phyloP scores from a whole-genome alignment of 2,113 vertebrate genomes.

The Cardinalis cardinalis region DNA sequence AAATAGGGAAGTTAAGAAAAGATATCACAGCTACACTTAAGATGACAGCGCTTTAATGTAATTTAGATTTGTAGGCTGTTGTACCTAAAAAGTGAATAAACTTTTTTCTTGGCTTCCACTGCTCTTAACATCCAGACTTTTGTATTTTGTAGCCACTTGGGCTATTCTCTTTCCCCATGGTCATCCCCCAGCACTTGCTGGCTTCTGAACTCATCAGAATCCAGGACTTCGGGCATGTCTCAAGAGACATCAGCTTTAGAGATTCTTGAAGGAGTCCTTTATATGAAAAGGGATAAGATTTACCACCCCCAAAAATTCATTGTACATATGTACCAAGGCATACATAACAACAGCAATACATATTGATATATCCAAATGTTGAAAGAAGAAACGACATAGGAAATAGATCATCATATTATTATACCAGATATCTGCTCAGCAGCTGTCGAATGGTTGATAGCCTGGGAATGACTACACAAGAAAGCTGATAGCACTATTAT shows the following conservation, averaged over 20 bases:
- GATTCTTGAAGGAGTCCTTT: background rate
- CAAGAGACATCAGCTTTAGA: background rate
- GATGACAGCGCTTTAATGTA: background rate
- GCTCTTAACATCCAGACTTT: background rate
- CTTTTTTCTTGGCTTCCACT: background rate
- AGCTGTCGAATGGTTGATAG: background rate
- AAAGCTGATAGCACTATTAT: background rate
- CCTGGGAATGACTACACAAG: background rate
- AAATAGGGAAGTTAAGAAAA: background rate
- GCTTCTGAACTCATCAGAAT: background rate
- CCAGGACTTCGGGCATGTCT: background rate
- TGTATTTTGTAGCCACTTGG: background rate
- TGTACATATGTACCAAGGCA: background rate
- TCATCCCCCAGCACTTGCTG: background rate
- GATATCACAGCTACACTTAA: background rate
- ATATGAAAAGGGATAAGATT: background rate
- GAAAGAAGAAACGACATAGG: background rate
- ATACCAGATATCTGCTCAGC: background rate
- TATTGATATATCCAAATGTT: background rate
- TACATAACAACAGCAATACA: background rate
- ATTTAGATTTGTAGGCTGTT: background rate
- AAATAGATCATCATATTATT: background rate
- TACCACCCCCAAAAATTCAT: accelerated
- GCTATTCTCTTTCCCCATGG: background rate
- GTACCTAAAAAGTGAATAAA: background rate